Evolutionary conservation across 30 jellyfish, hydroid and myxozoan genomes (phyloP).

Genomic region (Clytia hemisphaerica): DNA sequence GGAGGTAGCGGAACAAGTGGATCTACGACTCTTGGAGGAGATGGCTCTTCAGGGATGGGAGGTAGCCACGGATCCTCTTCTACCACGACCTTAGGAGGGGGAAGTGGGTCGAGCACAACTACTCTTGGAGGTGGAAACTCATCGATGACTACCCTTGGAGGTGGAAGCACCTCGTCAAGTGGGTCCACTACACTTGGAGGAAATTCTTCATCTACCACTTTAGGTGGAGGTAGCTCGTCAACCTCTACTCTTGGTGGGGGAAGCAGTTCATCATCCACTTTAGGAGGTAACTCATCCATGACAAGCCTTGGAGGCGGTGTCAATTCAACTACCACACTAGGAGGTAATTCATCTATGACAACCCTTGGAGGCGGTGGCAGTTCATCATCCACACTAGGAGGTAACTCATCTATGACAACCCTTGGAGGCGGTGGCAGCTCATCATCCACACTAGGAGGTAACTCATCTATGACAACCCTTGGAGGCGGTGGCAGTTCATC

Average conservation of each 20-base stretch:
- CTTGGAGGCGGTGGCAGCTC: constrained; percentile 19
- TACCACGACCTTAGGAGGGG: neutral
- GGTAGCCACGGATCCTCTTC: neutral
- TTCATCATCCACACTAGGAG: neutral
- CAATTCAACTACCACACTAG: neutral
- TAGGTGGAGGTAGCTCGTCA: constrained; percentile 1
- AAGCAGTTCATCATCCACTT: neutral
- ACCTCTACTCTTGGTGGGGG: too few species aligned
- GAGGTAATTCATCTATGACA: neutral
- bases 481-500: too few species aligned
- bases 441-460: too few species aligned
- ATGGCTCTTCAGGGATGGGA: neutral
- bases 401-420: neutral
- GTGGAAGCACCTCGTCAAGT: neutral
- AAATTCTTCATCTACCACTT: neutral
- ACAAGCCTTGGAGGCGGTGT: constrained; percentile 4
- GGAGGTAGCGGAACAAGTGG: constrained; percentile 5
- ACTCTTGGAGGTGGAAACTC: neutral
- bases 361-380: neutral
- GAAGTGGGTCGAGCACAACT: neutral
- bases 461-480: too few species aligned
- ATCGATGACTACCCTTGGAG: too few species aligned
- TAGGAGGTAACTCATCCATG: neutral
- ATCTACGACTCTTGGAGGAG: neutral
- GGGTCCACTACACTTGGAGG: neutral